phyloP scores from a whole-genome alignment of 2,888 invertebrate species.

The Parnassius orleans region DNA sequence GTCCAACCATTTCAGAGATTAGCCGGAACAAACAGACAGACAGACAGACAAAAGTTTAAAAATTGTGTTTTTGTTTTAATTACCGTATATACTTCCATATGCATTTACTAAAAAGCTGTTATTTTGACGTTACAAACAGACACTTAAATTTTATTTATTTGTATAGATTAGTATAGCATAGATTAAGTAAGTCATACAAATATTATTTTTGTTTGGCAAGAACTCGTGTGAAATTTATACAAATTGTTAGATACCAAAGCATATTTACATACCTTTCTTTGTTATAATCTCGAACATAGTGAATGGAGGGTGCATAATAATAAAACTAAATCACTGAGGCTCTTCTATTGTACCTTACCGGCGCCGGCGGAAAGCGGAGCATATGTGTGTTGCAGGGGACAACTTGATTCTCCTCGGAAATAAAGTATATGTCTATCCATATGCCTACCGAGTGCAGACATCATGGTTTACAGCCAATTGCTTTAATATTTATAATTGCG shows the following conservation, averaged over 20 bases:
- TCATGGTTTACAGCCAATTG: neutral
- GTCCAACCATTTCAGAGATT: no score
- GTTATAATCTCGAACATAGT: constrained; percentile 57
- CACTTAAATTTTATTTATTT: constrained; percentile 4
- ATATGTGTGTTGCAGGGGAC: constrained; percentile 64
- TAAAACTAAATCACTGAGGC: constrained; percentile 78
- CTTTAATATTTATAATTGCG: neutral
- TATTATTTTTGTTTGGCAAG: constrained; percentile 15
- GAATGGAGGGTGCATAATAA: constrained; percentile 74
- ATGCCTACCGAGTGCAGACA: constrained; percentile 38
- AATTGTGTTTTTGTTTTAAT: no score
- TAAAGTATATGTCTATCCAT: constrained; percentile 59
- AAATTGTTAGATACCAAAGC: constrained; percentile 25
- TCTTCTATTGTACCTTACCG: constrained; percentile 68
- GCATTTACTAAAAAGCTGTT: no score
- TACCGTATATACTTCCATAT: no score
- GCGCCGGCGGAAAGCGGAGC: constrained; percentile 77
- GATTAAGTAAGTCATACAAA: neutral
- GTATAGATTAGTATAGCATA: no score
- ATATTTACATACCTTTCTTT: constrained; percentile 45
- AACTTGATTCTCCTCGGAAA: constrained; percentile 66
- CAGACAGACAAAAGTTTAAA: no score
- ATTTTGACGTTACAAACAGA: no score
- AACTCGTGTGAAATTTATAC: constrained; percentile 18
- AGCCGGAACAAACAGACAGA: no score